These are phyloP conservation scores for Cheilosia grossa DNA, from an alignment of 2,888 invertebrate genomes.

Conservation along the genomic window DNA sequence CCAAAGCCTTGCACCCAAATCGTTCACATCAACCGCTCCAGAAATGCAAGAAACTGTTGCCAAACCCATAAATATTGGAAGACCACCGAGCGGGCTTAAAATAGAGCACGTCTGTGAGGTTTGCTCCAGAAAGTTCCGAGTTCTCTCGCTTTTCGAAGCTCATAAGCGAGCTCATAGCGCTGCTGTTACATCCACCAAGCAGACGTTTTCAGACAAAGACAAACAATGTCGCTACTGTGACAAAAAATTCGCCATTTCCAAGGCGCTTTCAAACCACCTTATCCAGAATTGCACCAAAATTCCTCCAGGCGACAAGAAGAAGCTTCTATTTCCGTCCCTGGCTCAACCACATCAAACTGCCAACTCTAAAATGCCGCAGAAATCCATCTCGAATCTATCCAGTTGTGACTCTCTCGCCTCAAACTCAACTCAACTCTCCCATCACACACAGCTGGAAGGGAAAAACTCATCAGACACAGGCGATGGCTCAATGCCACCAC, in stretches of 20 bases:
- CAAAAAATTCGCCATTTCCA: constrained; percentile 80
- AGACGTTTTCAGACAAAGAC: constrained; percentile 3
- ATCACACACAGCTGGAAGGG: neutral
- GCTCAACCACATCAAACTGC: neutral
- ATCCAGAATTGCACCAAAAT: constrained; percentile 81
- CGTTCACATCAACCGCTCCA: neutral
- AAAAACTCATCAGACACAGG: neutral
- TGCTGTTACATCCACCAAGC: constrained; percentile 5
- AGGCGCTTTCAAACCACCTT: constrained; percentile 80
- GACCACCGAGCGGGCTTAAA: neutral
- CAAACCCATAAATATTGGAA: constrained; percentile 13
- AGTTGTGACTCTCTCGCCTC: constrained; percentile 32
- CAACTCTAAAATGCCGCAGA: constrained; percentile 12
- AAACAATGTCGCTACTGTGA: constrained; percentile 80
- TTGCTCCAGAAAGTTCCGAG: constrained; percentile 77
- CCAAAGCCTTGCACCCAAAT: constrained; percentile 46
- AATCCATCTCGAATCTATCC: constrained; percentile 13
- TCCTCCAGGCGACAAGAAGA: constrained; percentile 80
- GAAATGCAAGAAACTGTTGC: neutral
- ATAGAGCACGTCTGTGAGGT: constrained; percentile 75
- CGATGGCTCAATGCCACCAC: constrained; percentile 75
- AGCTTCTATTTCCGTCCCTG: constrained; percentile 77
- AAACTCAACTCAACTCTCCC: neutral
- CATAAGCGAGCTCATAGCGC: constrained; percentile 78
- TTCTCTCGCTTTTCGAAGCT: constrained; percentile 77